Base-by-base conservation (phyloP, 2,113 vertebrate genomes). In the Myiozetetes cayanensis region DNA sequence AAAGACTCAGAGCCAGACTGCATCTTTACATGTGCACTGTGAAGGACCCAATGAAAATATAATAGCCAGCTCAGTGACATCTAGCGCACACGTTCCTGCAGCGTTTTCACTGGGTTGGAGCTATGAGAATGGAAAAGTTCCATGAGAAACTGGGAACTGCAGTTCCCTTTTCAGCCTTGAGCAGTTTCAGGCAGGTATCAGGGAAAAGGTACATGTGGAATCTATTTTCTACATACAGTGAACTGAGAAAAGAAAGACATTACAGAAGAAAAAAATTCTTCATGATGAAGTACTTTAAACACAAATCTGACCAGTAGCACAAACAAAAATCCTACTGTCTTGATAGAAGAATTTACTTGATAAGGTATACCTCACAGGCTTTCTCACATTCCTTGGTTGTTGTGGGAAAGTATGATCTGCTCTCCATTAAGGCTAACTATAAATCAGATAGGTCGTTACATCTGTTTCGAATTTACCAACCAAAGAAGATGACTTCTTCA, bases 1-100 rank as follows among this genome's bases (percentile, higher is more conserved):
- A 79, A 81, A 87, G 49, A 79, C 73, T 91, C 94, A 90, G 53
- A 27, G 56, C 71, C 75, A 96, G 82, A 80, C 56, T 31, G 25
- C 33, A 80, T 85, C 55, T 90, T 92, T 52, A 78, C 59, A 88
- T 72, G 55, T 84, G 61, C 6, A 5, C 6, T 16, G 52, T 63
- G 35, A 94, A 23, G 8, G 14, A 63, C 28, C 67, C 50, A 77
- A 17, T 71, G 67, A 66, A 92, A 93, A 67, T 6, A 58, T 85
- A 90, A 62, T 7, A 43, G 3, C 30, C 22, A 12, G 58, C n/a
- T 85, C 31, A 12, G 3, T 89, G 63, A 76, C 53, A 85, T 68
- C 53, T 23, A 83, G 27, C 31, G 46, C 30, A 31, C 37, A 20
- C 0, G 0, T 55, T 73, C 25, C 46, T 59, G 23, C 14, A 50